Percentiles rank a stretch among this genome's conserved stretches.
Evolutionary conservation across 2,113 vertebrate genomes (phyloP).

Genomic region (Delphinapterus leucas): DNA sequence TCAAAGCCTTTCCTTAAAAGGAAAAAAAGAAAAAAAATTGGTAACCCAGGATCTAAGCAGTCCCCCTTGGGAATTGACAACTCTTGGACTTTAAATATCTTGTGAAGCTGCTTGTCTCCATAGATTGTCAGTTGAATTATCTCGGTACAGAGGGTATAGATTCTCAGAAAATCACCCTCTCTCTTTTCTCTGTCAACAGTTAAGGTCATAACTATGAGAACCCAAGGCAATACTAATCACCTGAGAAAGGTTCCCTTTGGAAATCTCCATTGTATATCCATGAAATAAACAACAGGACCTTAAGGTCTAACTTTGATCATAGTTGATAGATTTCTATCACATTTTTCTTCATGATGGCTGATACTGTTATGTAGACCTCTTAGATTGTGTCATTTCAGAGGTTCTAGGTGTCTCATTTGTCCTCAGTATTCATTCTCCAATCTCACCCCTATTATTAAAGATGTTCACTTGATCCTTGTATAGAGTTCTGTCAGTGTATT

Average conservation of each 20-base stretch:
- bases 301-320: background rate
- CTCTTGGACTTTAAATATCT: background rate
- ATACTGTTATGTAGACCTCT: background rate
- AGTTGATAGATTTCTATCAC: background rate
- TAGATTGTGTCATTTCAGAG: background rate
- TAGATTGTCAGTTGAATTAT: background rate
- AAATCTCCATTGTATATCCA: background rate
- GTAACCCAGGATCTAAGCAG: background rate
- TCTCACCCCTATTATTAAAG: background rate
- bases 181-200: background rate
- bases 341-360: background rate
- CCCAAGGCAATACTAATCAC: background rate
- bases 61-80: background rate
- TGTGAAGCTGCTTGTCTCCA: background rate
- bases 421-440: background rate
- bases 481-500: background rate
- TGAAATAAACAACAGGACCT: background rate
- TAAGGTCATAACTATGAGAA: background rate
- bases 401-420: background rate
- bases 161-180: background rate
- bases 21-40: background rate
- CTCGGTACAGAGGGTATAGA: background rate
- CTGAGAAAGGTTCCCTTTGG: slow-evolving; percentile 8
- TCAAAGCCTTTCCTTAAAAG: background rate
- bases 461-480: background rate